Conservation (phyloP, 2,888 invertebrate genomes). For the Anagyrus pseudococci region DNA sequence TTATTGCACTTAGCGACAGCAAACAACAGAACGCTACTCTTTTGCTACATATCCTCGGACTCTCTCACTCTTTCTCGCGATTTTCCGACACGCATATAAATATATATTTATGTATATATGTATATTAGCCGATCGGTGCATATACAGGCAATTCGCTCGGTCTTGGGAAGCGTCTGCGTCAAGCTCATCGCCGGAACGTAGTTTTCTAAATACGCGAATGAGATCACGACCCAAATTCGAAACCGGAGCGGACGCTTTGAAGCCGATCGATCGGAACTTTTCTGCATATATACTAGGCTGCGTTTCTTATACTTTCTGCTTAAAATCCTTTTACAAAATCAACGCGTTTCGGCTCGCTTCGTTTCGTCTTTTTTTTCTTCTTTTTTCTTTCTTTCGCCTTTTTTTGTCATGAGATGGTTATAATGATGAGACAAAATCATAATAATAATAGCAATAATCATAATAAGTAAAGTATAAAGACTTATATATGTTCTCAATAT, state of each 20-base stretch:
- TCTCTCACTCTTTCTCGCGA: conserved; percentile 5
- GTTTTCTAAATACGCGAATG: conserved; percentile 41
- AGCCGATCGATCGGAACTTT: conserved; percentile 36
- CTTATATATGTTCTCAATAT: conserved; percentile 32
- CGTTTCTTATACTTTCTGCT: conserved; percentile 7
- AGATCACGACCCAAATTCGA: conserved; percentile 41
- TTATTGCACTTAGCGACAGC: conserved; percentile 40
- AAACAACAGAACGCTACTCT: too few species aligned
- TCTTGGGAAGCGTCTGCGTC: conserved; percentile 31
- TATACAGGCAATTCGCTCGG: too few species aligned
- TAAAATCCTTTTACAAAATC: conserved; percentile 22
- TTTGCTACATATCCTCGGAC: too few species aligned
- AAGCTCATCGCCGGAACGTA: conserved; percentile 26
- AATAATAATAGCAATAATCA: neutral
- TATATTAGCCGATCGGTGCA: too few species aligned
- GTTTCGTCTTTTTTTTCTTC: conserved; percentile 25
- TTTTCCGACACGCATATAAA: too few species aligned
- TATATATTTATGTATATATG: too few species aligned
- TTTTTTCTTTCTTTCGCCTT: conserved; percentile 33
- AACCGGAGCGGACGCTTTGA: conserved; percentile 37
- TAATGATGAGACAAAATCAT: conserved; percentile 44
- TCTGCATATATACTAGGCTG: conserved; percentile 22
- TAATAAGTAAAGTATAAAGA: neutral
- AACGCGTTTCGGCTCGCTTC: conserved; percentile 25
- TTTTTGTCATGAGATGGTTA: conserved; percentile 52